Percentiles rank a stretch among this genome's conserved stretches.
Evolutionary conservation across 1,140 invertebrate species (phyloP).

Genomic region (Hirudo medicinalis): DNA sequence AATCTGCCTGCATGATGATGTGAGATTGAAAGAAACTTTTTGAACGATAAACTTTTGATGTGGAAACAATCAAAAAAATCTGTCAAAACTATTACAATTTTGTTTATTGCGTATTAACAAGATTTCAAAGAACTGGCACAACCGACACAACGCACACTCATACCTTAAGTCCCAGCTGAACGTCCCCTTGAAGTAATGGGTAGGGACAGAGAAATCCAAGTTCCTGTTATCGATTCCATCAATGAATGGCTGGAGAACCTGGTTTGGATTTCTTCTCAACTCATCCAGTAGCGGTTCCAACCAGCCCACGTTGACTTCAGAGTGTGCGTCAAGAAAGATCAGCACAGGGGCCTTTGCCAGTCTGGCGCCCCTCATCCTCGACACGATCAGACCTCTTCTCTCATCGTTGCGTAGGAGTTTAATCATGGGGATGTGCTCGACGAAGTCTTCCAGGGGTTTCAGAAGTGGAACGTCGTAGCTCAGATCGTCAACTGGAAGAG

Average conservation of each 20-base stretch:
- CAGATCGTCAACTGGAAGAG: constrained; percentile 74
- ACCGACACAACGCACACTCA: background rate
- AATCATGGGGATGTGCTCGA: constrained; percentile 17
- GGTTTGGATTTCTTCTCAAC: constrained; percentile 21
- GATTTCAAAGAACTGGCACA: no score
- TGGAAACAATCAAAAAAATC: no score
- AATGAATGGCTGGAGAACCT: constrained; percentile 17
- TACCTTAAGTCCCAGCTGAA: constrained; percentile 19
- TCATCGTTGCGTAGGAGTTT: constrained; percentile 49
- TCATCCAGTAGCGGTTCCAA: constrained; percentile 66
- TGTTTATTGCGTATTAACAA: no score
- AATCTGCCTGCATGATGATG: no score
- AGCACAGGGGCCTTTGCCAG: constrained; percentile 70
- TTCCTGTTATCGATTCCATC: constrained; percentile 15
- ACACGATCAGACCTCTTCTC: constrained; percentile 79
- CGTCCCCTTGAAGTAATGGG: constrained; percentile 13
- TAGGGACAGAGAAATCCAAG: constrained; percentile 10
- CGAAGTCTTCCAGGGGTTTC: constrained; percentile 19
- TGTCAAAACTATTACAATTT: no score
- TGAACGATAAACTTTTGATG: background rate
- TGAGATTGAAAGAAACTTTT: background rate
- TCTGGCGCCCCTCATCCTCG: constrained; percentile 65
- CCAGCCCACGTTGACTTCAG: constrained; percentile 83
- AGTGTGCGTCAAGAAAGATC: constrained; percentile 87
- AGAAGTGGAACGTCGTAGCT: constrained; percentile 66